A percentile compares a stretch with the other conserved stretches of the same genome.
phyloP scores from a whole-genome alignment of 2,113 vertebrate genomes.

The Cephalopterus ornatus region DNA sequence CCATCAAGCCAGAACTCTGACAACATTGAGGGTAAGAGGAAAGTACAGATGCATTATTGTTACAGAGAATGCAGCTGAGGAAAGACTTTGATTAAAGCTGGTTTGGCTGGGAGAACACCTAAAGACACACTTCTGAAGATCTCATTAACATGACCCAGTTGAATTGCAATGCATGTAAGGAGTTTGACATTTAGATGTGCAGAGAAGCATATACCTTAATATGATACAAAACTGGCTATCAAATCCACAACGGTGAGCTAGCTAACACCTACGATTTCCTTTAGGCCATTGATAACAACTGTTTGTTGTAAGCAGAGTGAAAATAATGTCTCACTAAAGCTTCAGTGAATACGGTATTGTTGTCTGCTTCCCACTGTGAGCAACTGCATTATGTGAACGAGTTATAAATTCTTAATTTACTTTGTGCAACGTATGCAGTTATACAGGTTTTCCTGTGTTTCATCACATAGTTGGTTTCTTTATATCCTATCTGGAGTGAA shows the following conservation, averaged over 20 bases:
- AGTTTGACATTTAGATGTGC: not conserved
- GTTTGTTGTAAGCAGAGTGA: not conserved
- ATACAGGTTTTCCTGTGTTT: slow-evolving; percentile 25
- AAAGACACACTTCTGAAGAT: not conserved
- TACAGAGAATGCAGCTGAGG: not conserved
- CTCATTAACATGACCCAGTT: not conserved
- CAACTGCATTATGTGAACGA: not conserved
- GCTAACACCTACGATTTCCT: not conserved
- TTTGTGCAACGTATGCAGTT: not conserved
- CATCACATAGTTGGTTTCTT: not conserved
- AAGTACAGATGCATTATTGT: not conserved
- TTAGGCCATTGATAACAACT: not conserved
- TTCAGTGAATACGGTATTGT: not conserved
- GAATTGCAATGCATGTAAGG: not conserved
- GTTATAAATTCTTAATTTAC: slow-evolving; percentile 18
- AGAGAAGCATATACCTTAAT: not conserved
- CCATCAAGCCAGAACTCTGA: not conserved
- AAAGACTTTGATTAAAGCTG: not conserved
- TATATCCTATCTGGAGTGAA: not conserved
- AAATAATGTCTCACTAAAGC: not conserved
- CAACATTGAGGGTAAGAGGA: not conserved
- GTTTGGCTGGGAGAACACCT: not conserved
- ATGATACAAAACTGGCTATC: not conserved
- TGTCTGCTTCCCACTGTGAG: not conserved
- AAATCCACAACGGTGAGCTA: not conserved